These are phyloP conservation scores for Carollia perspicillata DNA, from an alignment of 2,113 vertebrate genomes.

Conservation along the genomic window DNA sequence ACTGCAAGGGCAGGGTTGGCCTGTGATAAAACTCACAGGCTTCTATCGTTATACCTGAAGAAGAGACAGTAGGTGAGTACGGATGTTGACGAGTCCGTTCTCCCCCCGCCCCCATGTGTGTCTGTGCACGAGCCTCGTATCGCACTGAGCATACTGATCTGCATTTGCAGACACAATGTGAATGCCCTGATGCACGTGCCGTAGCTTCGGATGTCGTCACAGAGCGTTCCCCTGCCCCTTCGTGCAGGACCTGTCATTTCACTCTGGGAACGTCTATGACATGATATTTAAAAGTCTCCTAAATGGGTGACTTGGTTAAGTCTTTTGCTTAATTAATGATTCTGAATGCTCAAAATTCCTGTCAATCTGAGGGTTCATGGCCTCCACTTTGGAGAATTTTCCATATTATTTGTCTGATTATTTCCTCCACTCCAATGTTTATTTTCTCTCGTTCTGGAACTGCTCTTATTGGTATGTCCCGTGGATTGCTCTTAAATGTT, in stretches of 20 bases:
- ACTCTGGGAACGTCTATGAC: neutral
- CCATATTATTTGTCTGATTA: neutral
- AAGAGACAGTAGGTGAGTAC: neutral
- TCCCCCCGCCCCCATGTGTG: too few species aligned
- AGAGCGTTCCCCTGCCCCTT: neutral
- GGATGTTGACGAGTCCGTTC: rapidly evolving
- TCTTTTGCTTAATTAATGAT: neutral
- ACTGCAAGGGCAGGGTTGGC: neutral
- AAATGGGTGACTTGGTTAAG: neutral
- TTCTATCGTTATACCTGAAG: neutral
- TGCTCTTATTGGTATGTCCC: neutral
- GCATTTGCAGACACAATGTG: neutral
- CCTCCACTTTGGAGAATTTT: neutral
- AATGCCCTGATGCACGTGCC: neutral
- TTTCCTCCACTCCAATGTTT: neutral
- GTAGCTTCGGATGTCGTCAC: neutral
- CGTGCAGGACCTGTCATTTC: neutral
- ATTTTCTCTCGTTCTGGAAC: neutral
- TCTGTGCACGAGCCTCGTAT: neutral
- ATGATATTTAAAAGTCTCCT: neutral
- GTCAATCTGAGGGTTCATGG: neutral
- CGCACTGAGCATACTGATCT: neutral
- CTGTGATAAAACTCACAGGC: neutral
- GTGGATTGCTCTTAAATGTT: neutral
- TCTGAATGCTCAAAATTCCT: neutral